A percentile compares a stretch with the other conserved stretches of the same genome.
Conservation (phyloP, 1,140 invertebrate genomes). For the Anoplophora glabripennis region DNA sequence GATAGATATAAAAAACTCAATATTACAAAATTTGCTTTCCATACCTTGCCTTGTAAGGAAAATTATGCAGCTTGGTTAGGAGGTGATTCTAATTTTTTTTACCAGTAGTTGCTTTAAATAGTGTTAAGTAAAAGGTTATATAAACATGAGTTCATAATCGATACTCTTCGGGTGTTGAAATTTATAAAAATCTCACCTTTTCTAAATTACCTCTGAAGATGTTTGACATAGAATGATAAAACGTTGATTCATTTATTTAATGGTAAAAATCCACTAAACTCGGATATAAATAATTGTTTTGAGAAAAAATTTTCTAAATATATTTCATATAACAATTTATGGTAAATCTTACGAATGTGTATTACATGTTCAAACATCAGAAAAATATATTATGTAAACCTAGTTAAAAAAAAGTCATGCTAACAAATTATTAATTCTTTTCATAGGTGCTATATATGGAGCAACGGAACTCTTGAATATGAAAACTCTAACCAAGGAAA, state of each 20-base stretch:
- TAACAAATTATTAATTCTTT: slow-evolving; percentile 7
- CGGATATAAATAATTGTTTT: background rate
- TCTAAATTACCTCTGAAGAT: background rate
- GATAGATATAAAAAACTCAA: slow-evolving; percentile 64
- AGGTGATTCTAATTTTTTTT: slow-evolving; percentile 50
- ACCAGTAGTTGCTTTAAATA: slow-evolving; percentile 24
- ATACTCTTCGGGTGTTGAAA: background rate
- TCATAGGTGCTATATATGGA: slow-evolving; percentile 75
- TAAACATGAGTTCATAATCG: background rate
- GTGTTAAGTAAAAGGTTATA: slow-evolving; percentile 19
- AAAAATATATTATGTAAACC: too few relatives aligned
- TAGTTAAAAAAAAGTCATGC: background rate
- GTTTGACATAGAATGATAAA: too few relatives aligned
- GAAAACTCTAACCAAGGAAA: slow-evolving; percentile 72
- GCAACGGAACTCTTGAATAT: slow-evolving; percentile 74
- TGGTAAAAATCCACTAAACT: background rate
- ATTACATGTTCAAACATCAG: too few relatives aligned
- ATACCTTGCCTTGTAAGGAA: slow-evolving; percentile 72
- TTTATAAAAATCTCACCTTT: background rate
- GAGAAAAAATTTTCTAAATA: too few relatives aligned
- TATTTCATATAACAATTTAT: too few relatives aligned
- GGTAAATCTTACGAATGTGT: too few relatives aligned
- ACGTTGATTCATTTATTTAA: background rate
- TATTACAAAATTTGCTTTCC: slow-evolving; percentile 72
- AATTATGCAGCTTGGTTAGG: slow-evolving; percentile 87